Percentiles rank a stretch among this genome's conserved stretches.
These are phyloP conservation scores for Neosalanx taihuensis DNA, from an alignment of 2,797 vertebrate genomes.

Conservation along the genomic window DNA sequence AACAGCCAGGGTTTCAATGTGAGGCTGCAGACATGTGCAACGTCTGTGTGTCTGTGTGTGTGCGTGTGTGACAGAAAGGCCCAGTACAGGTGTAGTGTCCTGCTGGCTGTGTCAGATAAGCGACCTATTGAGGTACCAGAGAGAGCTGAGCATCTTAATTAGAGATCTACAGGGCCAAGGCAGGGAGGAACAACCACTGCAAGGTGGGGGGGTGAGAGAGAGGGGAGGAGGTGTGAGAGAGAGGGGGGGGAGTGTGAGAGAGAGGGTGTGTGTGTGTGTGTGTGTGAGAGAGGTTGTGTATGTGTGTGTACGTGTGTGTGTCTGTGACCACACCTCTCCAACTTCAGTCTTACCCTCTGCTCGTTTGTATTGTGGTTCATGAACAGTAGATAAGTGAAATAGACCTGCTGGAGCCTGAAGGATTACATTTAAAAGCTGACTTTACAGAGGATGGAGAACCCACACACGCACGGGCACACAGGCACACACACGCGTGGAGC, in stretches of 20 bases:
- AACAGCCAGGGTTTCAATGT: slow-evolving; percentile 80
- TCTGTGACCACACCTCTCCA: too few relatives aligned
- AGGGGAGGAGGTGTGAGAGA: too few relatives aligned
- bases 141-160: slow-evolving; percentile 35
- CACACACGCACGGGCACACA: neutral
- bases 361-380: too few relatives aligned
- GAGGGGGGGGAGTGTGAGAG: too few relatives aligned
- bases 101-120: slow-evolving; percentile 61
- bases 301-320: too few relatives aligned
- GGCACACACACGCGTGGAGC: slow-evolving; percentile 16
- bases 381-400: too few relatives aligned
- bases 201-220: too few relatives aligned
- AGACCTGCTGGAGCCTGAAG: neutral
- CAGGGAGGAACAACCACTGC: neutral
- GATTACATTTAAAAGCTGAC: neutral
- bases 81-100: slow-evolving; percentile 76
- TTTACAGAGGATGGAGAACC: neutral
- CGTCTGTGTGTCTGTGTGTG: slow-evolving; percentile 36
- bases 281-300: too few relatives aligned
- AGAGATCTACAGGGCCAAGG: slow-evolving; percentile 7
- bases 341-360: too few relatives aligned
- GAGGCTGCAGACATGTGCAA: slow-evolving; percentile 77
- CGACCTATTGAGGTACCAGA: slow-evolving; percentile 54
- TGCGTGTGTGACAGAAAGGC: slow-evolving; percentile 59
- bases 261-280: too few relatives aligned